phyloP scores from a whole-genome alignment of 2,797 vertebrate species.

The Parotocinclus haroldoi region DNA sequence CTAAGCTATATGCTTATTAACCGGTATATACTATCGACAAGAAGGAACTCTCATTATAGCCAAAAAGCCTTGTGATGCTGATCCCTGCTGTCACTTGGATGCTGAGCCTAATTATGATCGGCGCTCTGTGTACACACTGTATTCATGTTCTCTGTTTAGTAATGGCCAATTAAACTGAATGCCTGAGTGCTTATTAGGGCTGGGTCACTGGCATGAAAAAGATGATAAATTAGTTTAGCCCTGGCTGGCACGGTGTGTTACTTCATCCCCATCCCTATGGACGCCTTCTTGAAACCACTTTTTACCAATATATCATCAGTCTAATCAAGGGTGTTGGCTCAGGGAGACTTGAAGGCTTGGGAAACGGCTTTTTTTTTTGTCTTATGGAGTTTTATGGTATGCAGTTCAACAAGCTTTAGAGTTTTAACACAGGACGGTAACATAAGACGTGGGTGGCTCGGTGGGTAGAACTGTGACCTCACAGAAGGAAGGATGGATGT shows the following conservation, averaged over 20 bases:
- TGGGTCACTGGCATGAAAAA: neutral
- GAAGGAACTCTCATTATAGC: too few species aligned
- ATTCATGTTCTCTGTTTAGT: neutral
- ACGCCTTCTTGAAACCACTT: neutral
- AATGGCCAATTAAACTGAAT: conserved; percentile 7
- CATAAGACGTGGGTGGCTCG: too few species aligned
- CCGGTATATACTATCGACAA: too few species aligned
- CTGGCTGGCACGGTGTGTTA: neutral
- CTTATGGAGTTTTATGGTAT: too few species aligned
- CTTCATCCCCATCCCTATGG: neutral
- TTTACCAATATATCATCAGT: neutral
- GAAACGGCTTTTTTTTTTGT: neutral
- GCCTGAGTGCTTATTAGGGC: neutral
- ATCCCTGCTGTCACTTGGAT: neutral
- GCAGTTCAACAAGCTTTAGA: too few species aligned
- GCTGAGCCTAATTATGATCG: neutral
- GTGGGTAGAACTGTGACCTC: too few species aligned
- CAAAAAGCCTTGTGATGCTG: too few species aligned
- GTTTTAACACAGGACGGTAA: too few species aligned
- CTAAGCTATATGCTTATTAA: too few species aligned
- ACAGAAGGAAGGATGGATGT: too few species aligned
- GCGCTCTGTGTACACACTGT: neutral
- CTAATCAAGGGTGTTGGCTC: neutral
- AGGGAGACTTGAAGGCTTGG: neutral
- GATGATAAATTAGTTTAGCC: conserved; percentile 1